phyloP scores from a whole-genome alignment of 2,888 invertebrate species.

The Rotaria macrura region DNA sequence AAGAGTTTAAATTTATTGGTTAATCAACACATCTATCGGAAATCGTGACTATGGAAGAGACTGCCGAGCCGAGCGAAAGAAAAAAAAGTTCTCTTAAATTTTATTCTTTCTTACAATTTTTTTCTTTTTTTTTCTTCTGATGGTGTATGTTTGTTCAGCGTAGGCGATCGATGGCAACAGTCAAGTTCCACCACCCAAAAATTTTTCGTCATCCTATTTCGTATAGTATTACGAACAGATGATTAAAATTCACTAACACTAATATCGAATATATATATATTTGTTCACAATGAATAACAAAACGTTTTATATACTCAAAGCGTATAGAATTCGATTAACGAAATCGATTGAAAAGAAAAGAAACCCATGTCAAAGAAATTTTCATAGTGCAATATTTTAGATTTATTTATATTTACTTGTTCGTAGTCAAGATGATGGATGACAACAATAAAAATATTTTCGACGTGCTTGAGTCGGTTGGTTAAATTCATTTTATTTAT shows the following conservation, averaged over 20 bases:
- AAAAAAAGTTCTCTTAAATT: not conserved
- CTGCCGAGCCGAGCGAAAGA: not conserved
- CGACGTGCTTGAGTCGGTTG: not conserved
- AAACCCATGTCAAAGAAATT: not conserved
- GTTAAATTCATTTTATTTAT: too few relatives aligned
- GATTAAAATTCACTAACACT: not conserved
- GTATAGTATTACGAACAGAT: not conserved
- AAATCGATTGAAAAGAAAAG: not conserved
- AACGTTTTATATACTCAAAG: not conserved
- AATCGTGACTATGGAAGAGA: not conserved
- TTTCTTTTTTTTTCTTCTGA: not conserved
- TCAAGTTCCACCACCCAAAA: not conserved
- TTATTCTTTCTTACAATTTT: not conserved
- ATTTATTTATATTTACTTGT: not conserved
- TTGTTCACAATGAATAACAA: not conserved
- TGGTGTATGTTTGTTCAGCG: not conserved
- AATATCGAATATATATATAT: not conserved
- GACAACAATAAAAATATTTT: not conserved
- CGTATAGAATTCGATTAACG: not conserved
- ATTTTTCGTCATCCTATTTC: not conserved
- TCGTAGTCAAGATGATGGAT: not conserved
- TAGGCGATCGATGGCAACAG: not conserved
- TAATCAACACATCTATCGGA: not conserved
- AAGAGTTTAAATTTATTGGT: not conserved
- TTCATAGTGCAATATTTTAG: not conserved